Conservation (phyloP, 1,140 invertebrate genomes). For the Hyles vespertilio region DNA sequence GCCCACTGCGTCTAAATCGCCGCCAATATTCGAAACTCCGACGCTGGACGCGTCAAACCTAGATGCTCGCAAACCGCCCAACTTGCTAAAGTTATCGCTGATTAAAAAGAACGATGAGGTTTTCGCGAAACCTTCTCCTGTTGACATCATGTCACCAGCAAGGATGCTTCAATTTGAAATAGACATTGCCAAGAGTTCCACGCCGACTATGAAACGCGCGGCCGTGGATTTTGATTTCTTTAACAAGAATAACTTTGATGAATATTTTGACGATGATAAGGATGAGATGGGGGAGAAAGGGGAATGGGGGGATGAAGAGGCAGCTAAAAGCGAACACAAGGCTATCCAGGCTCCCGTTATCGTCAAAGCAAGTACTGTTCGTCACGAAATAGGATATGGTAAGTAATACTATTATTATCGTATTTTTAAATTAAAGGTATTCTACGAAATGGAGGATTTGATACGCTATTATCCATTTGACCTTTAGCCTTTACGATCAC, state of each 20-base stretch:
- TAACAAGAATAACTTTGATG: constrained; percentile 55
- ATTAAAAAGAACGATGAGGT: constrained; percentile 48
- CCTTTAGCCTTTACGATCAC: too few relatives aligned
- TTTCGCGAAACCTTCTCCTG: constrained; percentile 58
- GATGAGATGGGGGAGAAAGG: too few relatives aligned
- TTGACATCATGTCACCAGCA: constrained; percentile 60
- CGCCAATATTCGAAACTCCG: constrained; percentile 44
- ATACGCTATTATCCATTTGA: too few relatives aligned
- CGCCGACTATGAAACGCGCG: constrained; percentile 65
- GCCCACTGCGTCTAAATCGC: constrained; percentile 24
- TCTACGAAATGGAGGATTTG: too few relatives aligned
- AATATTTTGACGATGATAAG: constrained; percentile 42
- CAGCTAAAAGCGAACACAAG: constrained; percentile 22
- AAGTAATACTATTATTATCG: constrained; percentile 27
- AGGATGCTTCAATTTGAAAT: constrained; percentile 67
- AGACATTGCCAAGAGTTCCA: constrained; percentile 40
- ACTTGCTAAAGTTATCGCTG: constrained; percentile 49
- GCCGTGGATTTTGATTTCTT: constrained; percentile 62
- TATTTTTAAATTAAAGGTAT: too few relatives aligned
- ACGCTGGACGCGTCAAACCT: constrained; percentile 28
- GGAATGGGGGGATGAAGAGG: constrained; percentile 7
- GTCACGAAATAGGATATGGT: constrained; percentile 66
- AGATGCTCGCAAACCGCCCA: constrained; percentile 25
- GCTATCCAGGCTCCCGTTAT: constrained; percentile 59
- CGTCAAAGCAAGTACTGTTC: constrained; percentile 53